Base-by-base conservation (phyloP, 1,140 invertebrate genomes). In the Drosophila novamexicana region DNA sequence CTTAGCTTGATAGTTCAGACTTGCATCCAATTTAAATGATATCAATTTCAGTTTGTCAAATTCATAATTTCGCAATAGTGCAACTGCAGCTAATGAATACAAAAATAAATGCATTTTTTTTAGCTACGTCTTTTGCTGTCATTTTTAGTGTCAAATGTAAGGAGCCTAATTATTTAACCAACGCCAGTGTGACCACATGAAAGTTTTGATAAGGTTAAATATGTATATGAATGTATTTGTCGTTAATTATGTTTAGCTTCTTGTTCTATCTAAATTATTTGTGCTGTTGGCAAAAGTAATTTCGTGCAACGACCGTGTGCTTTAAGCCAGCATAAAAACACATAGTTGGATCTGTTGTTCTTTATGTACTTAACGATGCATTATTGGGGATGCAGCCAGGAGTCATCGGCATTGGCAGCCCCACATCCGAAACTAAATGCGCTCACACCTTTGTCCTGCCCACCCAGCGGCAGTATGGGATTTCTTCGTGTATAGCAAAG, bases 401-500 rank as follows among this genome's bases (percentile, higher is more conserved):
- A 59, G 65, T 68, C 56, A 68, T 50, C 37, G 65, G 16, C 64
- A 18, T 67, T 47, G 37, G 44, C 54, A 34, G 0, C 40, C 54
- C 64, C 54, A 36, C 54, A 67, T 49, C 18, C n/a, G 12, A 37
- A 39, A 45, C 22, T 58, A 44, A 59, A 58, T 40, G 9, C 10
- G 18, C 56, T 50, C 45, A 50, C 45, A 68, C 65, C 65, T 68
- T 61, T 47, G 32, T 47, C 18, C 47, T 47, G 40, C 37, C 18
- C 47, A 22, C 22, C 10, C 10, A 39, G 40, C 16, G 49, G 40
- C 32, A 39, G 61, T 65, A 47, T 49, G 53, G 58, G 53, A 42
- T 72, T 77, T 61, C 54, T 68, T 75, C 71, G 61, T 65, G 54
- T 34, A 62, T 63, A 22, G 32, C 18, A 14, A 53, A 45, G 54